Percentiles rank a stretch among this genome's conserved stretches.
phyloP scores from a whole-genome alignment of 1,140 invertebrate genomes.

The Rhopalosiphum maidis region DNA sequence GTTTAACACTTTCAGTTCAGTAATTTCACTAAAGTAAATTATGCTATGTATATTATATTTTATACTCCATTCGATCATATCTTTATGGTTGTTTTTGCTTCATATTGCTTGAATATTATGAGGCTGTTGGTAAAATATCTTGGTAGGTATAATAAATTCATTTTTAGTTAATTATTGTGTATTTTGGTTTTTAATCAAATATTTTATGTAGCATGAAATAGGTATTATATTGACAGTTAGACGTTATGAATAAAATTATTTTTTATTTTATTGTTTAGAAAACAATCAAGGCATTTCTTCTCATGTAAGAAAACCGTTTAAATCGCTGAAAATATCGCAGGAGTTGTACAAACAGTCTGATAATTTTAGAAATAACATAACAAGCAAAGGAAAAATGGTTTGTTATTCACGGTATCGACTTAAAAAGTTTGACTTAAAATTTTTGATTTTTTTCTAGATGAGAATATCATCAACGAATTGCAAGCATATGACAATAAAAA shows the following conservation, averaged over 20 bases:
- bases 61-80: background rate
- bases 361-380: background rate
- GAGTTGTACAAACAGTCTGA: background rate
- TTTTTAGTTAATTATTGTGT: background rate
- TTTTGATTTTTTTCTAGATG: background rate
- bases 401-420: background rate
- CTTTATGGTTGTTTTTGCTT: background rate
- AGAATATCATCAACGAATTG: background rate
- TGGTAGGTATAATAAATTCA: background rate
- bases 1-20: background rate
- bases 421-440: background rate
- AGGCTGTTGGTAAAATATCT: background rate
- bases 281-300: background rate
- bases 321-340: background rate
- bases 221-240: background rate
- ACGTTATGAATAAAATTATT: background rate
- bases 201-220: background rate
- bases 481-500: constrained; percentile 10
- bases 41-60: background rate
- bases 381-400: constrained; percentile 35
- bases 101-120: background rate
- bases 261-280: background rate
- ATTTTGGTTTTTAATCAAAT: background rate
- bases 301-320: constrained; percentile 35
- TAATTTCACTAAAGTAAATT: background rate